Evolutionary conservation across 2,888 invertebrate species (phyloP), one percentile per base, ranked within the genome.

Genomic region (Clitarchus hookeri): DNA sequence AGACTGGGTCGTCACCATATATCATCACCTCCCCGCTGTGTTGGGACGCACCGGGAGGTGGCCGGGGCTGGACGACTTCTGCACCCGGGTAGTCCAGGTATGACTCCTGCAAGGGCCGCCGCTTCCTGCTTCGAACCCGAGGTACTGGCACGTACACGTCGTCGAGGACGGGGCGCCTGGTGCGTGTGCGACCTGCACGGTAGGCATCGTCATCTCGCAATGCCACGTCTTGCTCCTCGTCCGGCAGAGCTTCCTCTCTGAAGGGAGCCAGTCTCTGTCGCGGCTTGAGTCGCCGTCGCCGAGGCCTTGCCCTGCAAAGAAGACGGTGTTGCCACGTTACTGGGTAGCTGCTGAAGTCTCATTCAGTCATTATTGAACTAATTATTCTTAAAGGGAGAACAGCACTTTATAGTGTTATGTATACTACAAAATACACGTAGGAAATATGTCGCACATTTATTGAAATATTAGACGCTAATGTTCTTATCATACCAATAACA

Each of bases 81-180:
- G 11, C 12, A 12, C 8, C 48, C 12, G 48, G 48, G 48, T 48
- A 48, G 65, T 91, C n/a, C 89, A 88, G 12, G 95, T 26, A n/a
- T 16, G n/a, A 44, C 48, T 26, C 13, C 48, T 25, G 44, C 48
- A 44, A 13, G 44, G 44, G 79, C 44, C 82, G 78, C 82, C n/a
- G 44, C 85, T 53, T 80, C 83, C 53, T 36, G 83, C 27, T 2
- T n/a, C 78, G 78, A 36, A 4, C 19, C 19, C 65, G 65, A 6
- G 65, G 65, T 6, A 23, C 19, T 16, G 65, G 65, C 19, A 65
- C 65, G 65, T 65, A 65, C 48, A 9, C 48, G 11, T 65, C 65
- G 13, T 65, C 65, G 13, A 65, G 65, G 6, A 23, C 19, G 23
- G 65, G 19, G 19, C 19, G 65, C 65, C 65, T 13, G 6, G 65